Base-by-base conservation (phyloP, 2,113 vertebrate genomes). In the Sebastes schlegelii region DNA sequence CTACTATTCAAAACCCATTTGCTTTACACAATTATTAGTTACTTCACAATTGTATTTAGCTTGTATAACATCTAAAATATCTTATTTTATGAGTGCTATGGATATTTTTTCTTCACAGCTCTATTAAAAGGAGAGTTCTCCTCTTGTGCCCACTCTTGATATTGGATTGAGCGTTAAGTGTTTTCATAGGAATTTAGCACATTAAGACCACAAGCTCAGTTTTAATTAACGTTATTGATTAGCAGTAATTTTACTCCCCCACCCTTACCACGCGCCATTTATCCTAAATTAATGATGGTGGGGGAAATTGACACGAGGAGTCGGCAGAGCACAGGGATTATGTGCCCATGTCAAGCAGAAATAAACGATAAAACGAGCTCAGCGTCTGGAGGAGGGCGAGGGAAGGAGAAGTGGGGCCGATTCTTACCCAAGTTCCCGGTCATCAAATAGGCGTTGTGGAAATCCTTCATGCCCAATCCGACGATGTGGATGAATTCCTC, bases 401-500 rank as follows among this genome's bases (percentile, higher is more conserved):
- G 60, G 34, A 34, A 74, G 51, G 7, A n/a, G 67, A 68, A 77
- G 61, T 2, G 57, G 34, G 11, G 46, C 2, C 86, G 91, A 96
- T 92, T 96, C 97, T 97, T 97, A 99, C 98, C 98, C 96, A 99
- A 94, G 97, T 99, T 99, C 94, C 98, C 98, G 87, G 98, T 99
- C 98, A 99, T 99, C 95, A 99, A 92, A 90, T 99, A 99, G 88
- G 98, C 98, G 93, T 99, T 99, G 95, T 99, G 97, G 96, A 99
- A 99, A 95, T 99, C 98, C 96, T 99, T 99, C 98, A 99, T 99
- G 91, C 98, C 98, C 95, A 98, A 94, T 92, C 98, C 98, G 89
- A 99, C 98, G 91, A 99, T 98, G 95, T 99, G 98, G 95, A 99
- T 99, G 96, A 99, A 99, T 93, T 99, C 98, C 96, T 99, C 98